Conservation (phyloP, 2,797 vertebrate genomes). For the Pterois miles region DNA sequence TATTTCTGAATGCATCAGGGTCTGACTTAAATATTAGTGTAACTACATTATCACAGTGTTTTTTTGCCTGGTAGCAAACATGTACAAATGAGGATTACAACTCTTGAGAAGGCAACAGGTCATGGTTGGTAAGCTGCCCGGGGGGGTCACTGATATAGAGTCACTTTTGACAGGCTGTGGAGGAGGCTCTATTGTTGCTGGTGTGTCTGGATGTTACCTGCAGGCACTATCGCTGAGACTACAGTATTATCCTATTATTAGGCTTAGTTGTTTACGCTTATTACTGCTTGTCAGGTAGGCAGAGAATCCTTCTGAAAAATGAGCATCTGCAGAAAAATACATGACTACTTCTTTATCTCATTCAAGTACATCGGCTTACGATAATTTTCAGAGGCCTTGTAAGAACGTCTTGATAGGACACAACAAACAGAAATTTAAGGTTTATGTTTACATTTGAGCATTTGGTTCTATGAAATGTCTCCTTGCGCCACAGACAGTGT, state of each 20-base stretch:
- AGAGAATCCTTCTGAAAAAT: conserved; percentile 81
- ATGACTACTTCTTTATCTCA: conserved; percentile 77
- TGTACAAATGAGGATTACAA: conserved; percentile 83
- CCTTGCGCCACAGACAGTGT: conserved; percentile 30
- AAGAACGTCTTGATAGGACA: conserved; percentile 70
- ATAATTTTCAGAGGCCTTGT: conserved; percentile 72
- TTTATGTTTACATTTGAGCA: conserved; percentile 63
- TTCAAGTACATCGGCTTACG: conserved; percentile 76
- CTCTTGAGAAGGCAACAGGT: conserved; percentile 85
- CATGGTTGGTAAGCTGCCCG: conserved; percentile 85
- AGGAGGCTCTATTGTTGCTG: conserved; percentile 85
- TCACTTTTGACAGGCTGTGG: conserved; percentile 86
- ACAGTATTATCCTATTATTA: conserved; percentile 91
- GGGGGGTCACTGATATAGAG: conserved; percentile 85
- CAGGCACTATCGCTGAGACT: conserved; percentile 84
- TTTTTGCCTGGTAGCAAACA: conserved; percentile 81
- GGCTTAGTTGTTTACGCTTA: conserved; percentile 88
- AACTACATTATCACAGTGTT: conserved; percentile 82
- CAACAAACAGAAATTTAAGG: conserved; percentile 68
- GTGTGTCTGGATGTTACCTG: conserved; percentile 85
- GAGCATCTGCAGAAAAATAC: conserved; percentile 78
- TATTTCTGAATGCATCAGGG: conserved; percentile 77
- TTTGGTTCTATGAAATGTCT: conserved; percentile 61
- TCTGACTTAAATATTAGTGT: conserved; percentile 83
- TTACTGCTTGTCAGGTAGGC: conserved; percentile 88